Conservation (phyloP, 1,140 invertebrate species). For the Cydia strobilella region DNA sequence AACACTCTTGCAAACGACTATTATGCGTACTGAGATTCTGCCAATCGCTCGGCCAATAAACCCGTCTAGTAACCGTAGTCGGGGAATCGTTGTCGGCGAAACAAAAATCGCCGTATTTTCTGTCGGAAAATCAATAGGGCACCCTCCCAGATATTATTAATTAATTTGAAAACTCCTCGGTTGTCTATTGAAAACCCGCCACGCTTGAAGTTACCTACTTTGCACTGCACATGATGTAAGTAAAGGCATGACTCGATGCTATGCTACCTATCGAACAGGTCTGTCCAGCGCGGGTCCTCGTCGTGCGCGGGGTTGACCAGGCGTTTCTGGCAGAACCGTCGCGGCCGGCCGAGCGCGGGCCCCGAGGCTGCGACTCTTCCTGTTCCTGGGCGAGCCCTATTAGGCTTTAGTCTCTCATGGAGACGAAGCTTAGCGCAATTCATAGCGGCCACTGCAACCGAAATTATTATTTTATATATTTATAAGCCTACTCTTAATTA, state of each 20-base stretch:
- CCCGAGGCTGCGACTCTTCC: constrained; percentile 36
- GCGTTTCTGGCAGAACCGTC: constrained; percentile 66
- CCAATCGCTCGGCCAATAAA: no score
- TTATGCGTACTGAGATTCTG: no score
- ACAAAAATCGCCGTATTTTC: no score
- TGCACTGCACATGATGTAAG: background rate
- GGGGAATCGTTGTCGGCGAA: no score
- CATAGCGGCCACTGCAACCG: constrained; percentile 51
- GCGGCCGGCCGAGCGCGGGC: constrained; percentile 52
- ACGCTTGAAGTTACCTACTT: no score
- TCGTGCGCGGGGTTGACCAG: constrained; percentile 63
- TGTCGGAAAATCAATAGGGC: no score
- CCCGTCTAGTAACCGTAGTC: no score
- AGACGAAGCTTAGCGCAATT: constrained; percentile 63
- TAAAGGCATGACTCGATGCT: constrained; percentile 18
- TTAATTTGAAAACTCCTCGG: no score
- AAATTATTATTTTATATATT: background rate
- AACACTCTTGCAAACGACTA: no score
- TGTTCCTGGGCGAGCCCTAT: constrained; percentile 38
- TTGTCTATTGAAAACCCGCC: no score
- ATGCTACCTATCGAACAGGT: constrained; percentile 51
- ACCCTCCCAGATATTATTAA: no score
- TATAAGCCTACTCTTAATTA: constrained; percentile 9
- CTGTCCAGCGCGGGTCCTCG: constrained; percentile 59
- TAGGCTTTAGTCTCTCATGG: constrained; percentile 55